phyloP scores from a whole-genome alignment of 2,797 vertebrate species.

The Melanotaenia parkinsoni region DNA sequence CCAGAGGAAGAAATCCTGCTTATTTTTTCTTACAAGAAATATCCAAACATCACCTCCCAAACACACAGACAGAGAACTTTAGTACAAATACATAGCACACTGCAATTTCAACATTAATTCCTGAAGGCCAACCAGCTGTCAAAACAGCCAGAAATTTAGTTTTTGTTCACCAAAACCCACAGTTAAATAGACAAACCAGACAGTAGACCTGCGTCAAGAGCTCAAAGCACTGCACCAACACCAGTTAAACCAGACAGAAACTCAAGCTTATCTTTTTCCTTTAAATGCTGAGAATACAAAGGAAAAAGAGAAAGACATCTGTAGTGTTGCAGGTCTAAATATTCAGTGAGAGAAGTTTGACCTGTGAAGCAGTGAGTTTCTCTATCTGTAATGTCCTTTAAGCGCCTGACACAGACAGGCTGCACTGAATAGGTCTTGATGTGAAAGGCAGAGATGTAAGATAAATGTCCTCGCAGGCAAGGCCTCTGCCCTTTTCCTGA shows the following conservation, averaged over 20 bases:
- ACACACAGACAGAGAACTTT: slow-evolving; percentile 53
- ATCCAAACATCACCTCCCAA: slow-evolving; percentile 61
- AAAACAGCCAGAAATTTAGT: slow-evolving; percentile 62
- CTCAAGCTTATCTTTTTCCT: background rate
- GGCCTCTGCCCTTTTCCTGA: slow-evolving; percentile 79
- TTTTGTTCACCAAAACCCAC: slow-evolving; percentile 49
- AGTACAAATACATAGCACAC: slow-evolving; percentile 57
- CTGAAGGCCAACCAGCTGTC: slow-evolving; percentile 72
- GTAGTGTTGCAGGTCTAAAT: slow-evolving; percentile 63
- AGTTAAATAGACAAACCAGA: slow-evolving; percentile 35
- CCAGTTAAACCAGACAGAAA: slow-evolving; percentile 28
- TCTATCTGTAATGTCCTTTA: slow-evolving; percentile 58
- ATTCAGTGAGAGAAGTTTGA: slow-evolving; percentile 64
- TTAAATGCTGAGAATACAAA: slow-evolving; percentile 22
- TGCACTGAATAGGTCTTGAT: slow-evolving; percentile 74
- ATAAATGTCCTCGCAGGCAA: slow-evolving; percentile 81
- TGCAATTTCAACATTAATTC: slow-evolving; percentile 65
- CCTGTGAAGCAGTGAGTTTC: slow-evolving; percentile 64
- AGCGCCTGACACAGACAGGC: slow-evolving; percentile 68
- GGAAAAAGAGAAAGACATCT: slow-evolving; percentile 41
- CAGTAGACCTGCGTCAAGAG: slow-evolving; percentile 23
- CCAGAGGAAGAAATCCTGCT: slow-evolving; percentile 37
- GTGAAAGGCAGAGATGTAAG: slow-evolving; percentile 82
- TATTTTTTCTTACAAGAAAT: slow-evolving; percentile 59
- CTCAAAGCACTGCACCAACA: slow-evolving; percentile 15